Percentiles rank a stretch among this genome's conserved stretches.
These are phyloP conservation scores for Nudaria mundana DNA, from an alignment of 2,888 invertebrate species.

Conservation along the genomic window DNA sequence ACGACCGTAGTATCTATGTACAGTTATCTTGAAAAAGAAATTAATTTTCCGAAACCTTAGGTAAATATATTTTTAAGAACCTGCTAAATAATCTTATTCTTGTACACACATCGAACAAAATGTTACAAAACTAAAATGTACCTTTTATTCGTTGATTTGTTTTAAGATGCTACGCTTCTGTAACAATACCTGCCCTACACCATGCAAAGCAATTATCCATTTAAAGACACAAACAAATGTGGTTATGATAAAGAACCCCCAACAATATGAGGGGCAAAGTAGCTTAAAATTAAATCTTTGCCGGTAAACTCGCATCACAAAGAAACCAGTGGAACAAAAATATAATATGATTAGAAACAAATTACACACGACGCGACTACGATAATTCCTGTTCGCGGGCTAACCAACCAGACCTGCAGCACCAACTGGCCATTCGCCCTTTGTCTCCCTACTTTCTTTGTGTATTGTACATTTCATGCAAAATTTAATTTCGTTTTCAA, in stretches of 20 bases:
- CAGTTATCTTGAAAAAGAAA: too few relatives aligned
- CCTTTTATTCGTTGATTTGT: too few relatives aligned
- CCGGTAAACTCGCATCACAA: slow-evolving; percentile 36
- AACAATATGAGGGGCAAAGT: slow-evolving; percentile 13
- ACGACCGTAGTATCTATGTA: too few relatives aligned
- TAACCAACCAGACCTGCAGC: slow-evolving; percentile 67
- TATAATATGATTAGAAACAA: slow-evolving; percentile 77
- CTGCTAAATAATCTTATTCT: too few relatives aligned
- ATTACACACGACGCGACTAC: slow-evolving; percentile 63
- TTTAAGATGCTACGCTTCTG: too few relatives aligned
- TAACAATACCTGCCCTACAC: too few relatives aligned
- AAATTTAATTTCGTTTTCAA: slow-evolving; percentile 81
- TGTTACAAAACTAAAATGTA: too few relatives aligned
- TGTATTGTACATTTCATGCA: slow-evolving; percentile 80
- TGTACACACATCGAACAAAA: too few relatives aligned
- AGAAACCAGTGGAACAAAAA: slow-evolving; percentile 50
- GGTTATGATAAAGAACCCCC: background rate
- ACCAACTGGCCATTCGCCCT: slow-evolving; percentile 58
- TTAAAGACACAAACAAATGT: background rate
- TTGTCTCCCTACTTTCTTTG: slow-evolving; percentile 78
- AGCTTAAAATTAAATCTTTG: slow-evolving; percentile 50
- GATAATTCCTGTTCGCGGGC: slow-evolving; percentile 52
- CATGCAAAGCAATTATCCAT: background rate
- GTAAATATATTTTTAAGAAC: too few relatives aligned
- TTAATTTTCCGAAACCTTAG: too few relatives aligned